phyloP scores from a whole-genome alignment of 2,113 vertebrate species.

The Ictalurus furcatus region DNA sequence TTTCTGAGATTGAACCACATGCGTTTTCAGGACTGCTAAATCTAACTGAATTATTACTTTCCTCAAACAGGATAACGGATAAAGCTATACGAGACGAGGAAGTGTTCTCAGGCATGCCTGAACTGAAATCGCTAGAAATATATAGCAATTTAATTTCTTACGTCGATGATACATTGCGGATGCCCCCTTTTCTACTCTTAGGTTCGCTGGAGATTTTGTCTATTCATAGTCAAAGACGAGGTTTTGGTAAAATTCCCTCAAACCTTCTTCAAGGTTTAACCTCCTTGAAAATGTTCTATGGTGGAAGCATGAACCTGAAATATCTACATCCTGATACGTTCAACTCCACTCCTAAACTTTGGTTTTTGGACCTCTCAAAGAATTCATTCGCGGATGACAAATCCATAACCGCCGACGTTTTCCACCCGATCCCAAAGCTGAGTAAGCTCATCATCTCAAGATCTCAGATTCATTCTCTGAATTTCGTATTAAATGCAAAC shows the following conservation, averaged over 20 bases:
- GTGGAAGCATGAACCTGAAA: slow-evolving; percentile 53
- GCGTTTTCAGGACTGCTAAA: slow-evolving; percentile 62
- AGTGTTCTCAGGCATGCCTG: slow-evolving; percentile 62
- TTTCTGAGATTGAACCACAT: slow-evolving; percentile 36
- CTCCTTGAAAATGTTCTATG: slow-evolving; percentile 60
- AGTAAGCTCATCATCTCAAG: slow-evolving; percentile 65
- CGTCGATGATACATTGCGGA: not conserved
- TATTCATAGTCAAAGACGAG: slow-evolving; percentile 60
- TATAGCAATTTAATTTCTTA: slow-evolving; percentile 64
- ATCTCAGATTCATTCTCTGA: slow-evolving; percentile 60
- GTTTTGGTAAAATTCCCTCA: slow-evolving; percentile 50
- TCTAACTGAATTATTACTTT: slow-evolving; percentile 55
- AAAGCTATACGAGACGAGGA: rapidly evolving
- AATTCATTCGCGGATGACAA: slow-evolving; percentile 58
- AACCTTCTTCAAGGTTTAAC: slow-evolving; percentile 72
- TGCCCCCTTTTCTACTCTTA: slow-evolving; percentile 66
- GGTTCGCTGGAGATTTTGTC: slow-evolving; percentile 58
- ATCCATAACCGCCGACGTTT: slow-evolving; percentile 56
- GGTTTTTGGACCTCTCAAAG: slow-evolving; percentile 64
- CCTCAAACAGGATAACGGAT: slow-evolving; percentile 55
- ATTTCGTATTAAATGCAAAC: slow-evolving; percentile 63
- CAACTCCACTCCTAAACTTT: slow-evolving; percentile 60
- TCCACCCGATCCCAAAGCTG: slow-evolving; percentile 61
- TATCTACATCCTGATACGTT: slow-evolving; percentile 61
- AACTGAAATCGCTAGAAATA: slow-evolving; percentile 62